Evolutionary conservation across 2,888 invertebrate genomes (phyloP).

Genomic region (Acanthosepion esculentum): DNA sequence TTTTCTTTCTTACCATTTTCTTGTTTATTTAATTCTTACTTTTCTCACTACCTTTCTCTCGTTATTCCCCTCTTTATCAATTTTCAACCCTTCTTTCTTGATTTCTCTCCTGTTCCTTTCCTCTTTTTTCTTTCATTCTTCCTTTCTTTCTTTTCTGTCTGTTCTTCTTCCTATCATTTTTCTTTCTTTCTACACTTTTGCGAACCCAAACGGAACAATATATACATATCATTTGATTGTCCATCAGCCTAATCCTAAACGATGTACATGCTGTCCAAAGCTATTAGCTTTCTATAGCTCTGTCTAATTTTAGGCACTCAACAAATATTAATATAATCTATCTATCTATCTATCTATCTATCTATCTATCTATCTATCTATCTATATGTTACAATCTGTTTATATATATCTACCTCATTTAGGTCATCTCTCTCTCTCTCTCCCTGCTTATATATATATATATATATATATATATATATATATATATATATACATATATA

Average conservation of each 20-base stretch:
- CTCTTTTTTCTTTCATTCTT: neutral
- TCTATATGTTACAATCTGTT: neutral
- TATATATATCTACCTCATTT: neutral
- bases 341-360: neutral
- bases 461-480: neutral
- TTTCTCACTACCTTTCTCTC: neutral
- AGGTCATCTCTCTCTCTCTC: no score
- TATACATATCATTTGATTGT: no score
- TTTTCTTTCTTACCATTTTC: neutral
- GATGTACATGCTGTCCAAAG: no score
- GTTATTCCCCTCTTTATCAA: neutral
- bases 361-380: neutral
- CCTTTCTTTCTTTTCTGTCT: neutral
- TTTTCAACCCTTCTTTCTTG: neutral
- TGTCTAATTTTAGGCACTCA: no score
- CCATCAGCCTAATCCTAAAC: no score
- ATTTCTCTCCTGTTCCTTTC: neutral
- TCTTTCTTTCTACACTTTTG: neutral
- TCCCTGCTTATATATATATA: neutral
- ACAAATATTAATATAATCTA: neutral
- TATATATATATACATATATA: neutral
- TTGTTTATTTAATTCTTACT: no score
- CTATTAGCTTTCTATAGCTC: no score
- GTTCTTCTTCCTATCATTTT: neutral
- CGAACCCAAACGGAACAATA: no score